Evolutionary conservation across 2,797 vertebrate genomes (phyloP), one percentile per base, ranked within the genome.

Genomic region (Telmatherina bonti): DNA sequence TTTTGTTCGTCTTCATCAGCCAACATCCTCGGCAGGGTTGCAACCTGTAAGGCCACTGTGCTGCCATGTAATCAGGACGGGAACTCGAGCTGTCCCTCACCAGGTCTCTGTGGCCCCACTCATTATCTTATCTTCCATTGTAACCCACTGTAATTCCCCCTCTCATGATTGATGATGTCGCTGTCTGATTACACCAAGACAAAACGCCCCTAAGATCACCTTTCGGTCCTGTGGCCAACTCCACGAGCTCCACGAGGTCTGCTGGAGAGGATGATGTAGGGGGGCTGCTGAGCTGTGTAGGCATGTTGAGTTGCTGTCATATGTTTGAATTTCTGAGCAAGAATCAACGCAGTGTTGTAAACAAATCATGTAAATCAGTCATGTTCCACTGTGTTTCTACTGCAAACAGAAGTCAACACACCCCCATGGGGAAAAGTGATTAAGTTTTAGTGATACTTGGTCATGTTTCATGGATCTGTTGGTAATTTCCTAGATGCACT

Each of bases 111-210:
- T 79, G 84, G 87, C 87, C 90, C 88, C 85, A 47, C 81, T 92
- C 91, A 91, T 92, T 93, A 93, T 91, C 91, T 89, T 91, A 91
- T 90, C 89, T 86, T 75, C 90, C 73, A 82, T 93, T 94, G 93
- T 93, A 72, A 79, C 83, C 86, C 55, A 69, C 89, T 87, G 90
- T 93, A 92, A 93, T 93, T 89, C 88, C 88, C 89, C 83, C 85
- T 61, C 87, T 88, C 92, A 87, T 88, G 91, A 92, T 90, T 87
- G 93, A 93, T 91, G 90, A 94, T 91, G 88, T 89, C 79, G 86
- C 89, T 92, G 92, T 93, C 91, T 93, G 88, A 93, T 93, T 93
- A 93, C 91, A 90, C 82, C 78, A 66, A 87, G 75, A 93, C 91
- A 93, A 93, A 92, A 89, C 68, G 69, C 60, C 73, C 69, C 65